Conservation (phyloP, 2,113 vertebrate species). For the Pseudois nayaur region DNA sequence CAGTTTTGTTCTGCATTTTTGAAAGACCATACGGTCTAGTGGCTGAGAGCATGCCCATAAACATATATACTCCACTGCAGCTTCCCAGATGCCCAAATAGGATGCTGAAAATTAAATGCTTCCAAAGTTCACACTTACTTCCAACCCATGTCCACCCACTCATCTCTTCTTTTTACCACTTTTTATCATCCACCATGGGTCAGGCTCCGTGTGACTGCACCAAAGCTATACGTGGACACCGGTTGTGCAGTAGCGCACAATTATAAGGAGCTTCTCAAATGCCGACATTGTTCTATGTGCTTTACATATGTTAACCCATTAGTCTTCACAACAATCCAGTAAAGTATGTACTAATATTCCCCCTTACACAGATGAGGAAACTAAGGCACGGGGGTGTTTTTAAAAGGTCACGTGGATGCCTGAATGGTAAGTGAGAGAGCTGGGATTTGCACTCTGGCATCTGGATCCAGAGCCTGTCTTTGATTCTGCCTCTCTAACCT, state of each 20-base stretch:
- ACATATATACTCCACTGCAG: neutral
- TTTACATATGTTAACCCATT: neutral
- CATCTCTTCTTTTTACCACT: neutral
- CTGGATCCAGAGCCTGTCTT: neutral
- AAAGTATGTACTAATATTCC: neutral
- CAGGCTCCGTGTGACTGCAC: neutral
- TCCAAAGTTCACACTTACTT: neutral
- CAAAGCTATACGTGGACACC: neutral
- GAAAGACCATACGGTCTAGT: neutral
- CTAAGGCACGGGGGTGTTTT: neutral
- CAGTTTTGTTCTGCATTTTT: neutral
- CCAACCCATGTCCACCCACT: neutral
- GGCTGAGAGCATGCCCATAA: neutral
- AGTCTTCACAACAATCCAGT: neutral
- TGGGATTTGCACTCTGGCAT: neutral
- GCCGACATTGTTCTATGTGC: neutral
- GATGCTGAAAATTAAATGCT: neutral
- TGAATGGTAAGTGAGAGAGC: neutral
- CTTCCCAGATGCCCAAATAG: neutral
- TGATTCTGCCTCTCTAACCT: neutral
- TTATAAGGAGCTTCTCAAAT: neutral
- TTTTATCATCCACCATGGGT: neutral
- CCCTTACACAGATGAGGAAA: neutral
- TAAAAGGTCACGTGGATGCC: neutral
- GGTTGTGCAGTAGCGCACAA: neutral